Percentiles rank a stretch among this genome's conserved stretches.
Conservation (phyloP, 2,113 vertebrate species). For the Phylloscopus trochiloides region DNA sequence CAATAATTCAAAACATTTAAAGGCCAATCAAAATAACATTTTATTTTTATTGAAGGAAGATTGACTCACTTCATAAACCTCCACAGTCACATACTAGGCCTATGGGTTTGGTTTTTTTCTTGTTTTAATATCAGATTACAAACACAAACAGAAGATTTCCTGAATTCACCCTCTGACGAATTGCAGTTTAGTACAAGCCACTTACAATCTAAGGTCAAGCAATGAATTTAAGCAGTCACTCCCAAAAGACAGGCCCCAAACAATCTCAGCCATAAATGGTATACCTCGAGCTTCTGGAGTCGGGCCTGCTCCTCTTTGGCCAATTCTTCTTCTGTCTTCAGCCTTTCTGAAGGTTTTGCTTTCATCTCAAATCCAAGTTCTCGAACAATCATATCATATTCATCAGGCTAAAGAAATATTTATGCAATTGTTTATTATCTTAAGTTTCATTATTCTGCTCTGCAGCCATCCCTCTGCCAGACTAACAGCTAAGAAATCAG, state of each 20-base stretch:
- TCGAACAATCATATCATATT: slow-evolving; percentile 91
- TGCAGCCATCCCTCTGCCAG: not conserved
- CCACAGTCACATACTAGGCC: not conserved
- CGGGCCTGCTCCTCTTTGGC: slow-evolving; percentile 84
- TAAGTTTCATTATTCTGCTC: not conserved
- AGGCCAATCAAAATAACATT: not conserved
- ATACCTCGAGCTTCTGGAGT: slow-evolving; percentile 87
- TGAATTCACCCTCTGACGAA: not conserved
- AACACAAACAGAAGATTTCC: slow-evolving; percentile 15
- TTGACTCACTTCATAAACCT: not conserved
- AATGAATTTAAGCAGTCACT: not conserved
- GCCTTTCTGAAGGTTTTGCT: slow-evolving; percentile 88
- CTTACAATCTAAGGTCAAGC: slow-evolving; percentile 1
- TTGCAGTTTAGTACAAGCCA: not conserved
- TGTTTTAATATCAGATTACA: not conserved
- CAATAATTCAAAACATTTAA: not conserved
- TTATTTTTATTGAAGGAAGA: not conserved
- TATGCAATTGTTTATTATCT: not conserved
- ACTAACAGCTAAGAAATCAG: not conserved
- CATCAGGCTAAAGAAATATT: slow-evolving; percentile 78
- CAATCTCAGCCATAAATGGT: not conserved
- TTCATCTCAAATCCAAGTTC: slow-evolving; percentile 98
- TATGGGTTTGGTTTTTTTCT: not conserved
- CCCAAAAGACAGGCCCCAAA: not conserved
- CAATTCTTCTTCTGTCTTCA: slow-evolving; percentile 90